A percentile compares a stretch with the other conserved stretches of the same genome.
These are phyloP conservation scores for Hucho hucho DNA, from an alignment of 2,113 vertebrate genomes.

Conservation along the genomic window DNA sequence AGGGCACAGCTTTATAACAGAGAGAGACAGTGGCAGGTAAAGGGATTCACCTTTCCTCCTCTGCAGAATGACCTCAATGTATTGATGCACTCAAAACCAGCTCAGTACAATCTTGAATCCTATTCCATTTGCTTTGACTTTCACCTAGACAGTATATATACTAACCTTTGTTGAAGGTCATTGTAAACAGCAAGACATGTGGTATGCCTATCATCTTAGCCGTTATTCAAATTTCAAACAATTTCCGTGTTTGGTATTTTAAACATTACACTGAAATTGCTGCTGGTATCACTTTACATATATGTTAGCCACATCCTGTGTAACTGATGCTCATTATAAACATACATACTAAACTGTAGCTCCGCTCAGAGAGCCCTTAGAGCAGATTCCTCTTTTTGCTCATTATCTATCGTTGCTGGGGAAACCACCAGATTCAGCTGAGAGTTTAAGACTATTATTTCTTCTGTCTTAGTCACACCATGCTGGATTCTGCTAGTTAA, in stretches of 20 bases:
- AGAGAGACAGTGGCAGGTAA: too few species aligned
- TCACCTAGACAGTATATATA: too few species aligned
- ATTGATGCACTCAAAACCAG: too few species aligned
- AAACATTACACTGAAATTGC: conserved; percentile 14
- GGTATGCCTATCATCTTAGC: too few species aligned
- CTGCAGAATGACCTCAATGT: too few species aligned
- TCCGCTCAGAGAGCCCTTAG: conserved; percentile 40
- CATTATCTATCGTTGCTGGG: conserved; percentile 62
- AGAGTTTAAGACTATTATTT: conserved; percentile 73
- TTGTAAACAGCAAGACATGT: too few species aligned
- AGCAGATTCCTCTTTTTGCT: conserved; percentile 58
- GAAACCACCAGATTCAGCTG: conserved; percentile 71
- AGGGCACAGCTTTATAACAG: too few species aligned
- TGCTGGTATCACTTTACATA: conserved; percentile 9
- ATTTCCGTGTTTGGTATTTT: not conserved
- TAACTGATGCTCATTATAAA: conserved; percentile 11
- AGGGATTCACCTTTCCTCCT: too few species aligned
- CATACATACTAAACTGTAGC: conserved; percentile 37
- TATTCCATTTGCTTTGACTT: too few species aligned
- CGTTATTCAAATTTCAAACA: too few species aligned
- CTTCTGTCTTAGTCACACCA: conserved; percentile 67
- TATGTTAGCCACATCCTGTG: not conserved
- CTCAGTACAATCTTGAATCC: too few species aligned
- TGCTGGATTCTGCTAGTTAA: conserved; percentile 68
- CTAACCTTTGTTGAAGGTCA: too few species aligned